These are phyloP conservation scores for Electrona antarctica DNA, from an alignment of 2,113 vertebrate species.

Conservation along the genomic window DNA sequence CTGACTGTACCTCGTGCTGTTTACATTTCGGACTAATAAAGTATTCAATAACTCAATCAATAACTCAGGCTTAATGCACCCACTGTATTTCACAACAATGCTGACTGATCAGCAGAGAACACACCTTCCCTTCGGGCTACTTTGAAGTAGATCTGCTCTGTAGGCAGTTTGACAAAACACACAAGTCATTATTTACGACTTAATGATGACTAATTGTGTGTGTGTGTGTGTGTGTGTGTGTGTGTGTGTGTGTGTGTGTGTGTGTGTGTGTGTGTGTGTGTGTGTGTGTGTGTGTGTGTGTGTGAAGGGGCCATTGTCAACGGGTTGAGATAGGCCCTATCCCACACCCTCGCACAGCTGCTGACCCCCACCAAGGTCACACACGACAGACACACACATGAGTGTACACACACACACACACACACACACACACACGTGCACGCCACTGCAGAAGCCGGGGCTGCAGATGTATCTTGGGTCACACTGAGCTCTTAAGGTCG, in stretches of 20 bases:
- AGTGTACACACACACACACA: conserved; percentile 31
- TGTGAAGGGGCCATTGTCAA: conserved; percentile 51
- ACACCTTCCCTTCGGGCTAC: conserved; percentile 41
- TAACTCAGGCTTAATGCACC: not conserved
- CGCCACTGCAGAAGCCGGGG: conserved; percentile 37
- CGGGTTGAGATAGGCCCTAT: conserved; percentile 55
- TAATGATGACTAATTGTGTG: conserved; percentile 43
- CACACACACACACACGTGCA: conserved; percentile 35
- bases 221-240: not conserved
- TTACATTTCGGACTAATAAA: too few species aligned
- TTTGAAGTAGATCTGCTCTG: conserved; percentile 2
- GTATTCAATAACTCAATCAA: too few species aligned
- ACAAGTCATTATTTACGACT: conserved; percentile 6
- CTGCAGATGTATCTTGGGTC: conserved; percentile 68
- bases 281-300: conserved; percentile 1
- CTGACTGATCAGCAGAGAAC: not conserved
- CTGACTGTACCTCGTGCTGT: too few species aligned
- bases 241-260: conserved; percentile 9
- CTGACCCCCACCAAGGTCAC: conserved; percentile 75
- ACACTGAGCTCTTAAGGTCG: conserved; percentile 63
- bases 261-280: conserved; percentile 4
- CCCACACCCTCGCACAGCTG: conserved; percentile 74
- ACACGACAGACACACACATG: conserved; percentile 43
- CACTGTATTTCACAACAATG: conserved; percentile 6
- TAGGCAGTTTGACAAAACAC: conserved; percentile 4